Base-by-base conservation (phyloP, 2,797 vertebrate genomes). In the Acestrorhynchus altus region DNA sequence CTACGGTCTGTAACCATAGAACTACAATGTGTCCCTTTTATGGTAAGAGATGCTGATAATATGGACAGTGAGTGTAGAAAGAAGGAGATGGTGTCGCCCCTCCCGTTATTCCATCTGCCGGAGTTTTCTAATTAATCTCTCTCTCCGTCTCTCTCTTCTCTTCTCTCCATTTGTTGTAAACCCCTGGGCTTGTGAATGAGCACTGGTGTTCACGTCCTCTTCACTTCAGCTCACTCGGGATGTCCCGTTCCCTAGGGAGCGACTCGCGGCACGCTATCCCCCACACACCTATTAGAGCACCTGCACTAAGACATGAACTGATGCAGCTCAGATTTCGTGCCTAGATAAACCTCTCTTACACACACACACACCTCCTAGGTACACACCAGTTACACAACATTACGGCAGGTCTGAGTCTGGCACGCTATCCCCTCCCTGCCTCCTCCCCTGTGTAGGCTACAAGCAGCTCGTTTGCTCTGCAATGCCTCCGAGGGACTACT, bases 251-350 rank as follows among this genome's bases (percentile, higher is more conserved):
- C 85, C 86, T 22, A 40, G 87, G 86, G 92, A 85, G 44, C 22
- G 78, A 77, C 65, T 73, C 18, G 52, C 87, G 79, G 87, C 93
- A 94, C 89, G 90, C 92, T 86, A 93, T 89, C 84, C 92, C 91
- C 91, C 42, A 42, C 81, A 42, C 90, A 84, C 89, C 86, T 84
- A 90, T 93, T 93, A 91, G 85, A 92, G 83, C 87, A 87, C 82
- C 81, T 81, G 85, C 83, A 82, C 72, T 72, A 83, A 86, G 89
- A 90, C 60, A 24, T 44, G 63, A 77, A 88, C 85, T 86, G 83
- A 82, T 86, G 84, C 86, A 78, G 80, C 85, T 75, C 79, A 78
- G 69, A 82, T 81, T 31, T 81, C 84, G 59, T 16, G 13, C 44
- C 57, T 42, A 11, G 46, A 56, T 52, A 22, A 44, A 61, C 15